These are phyloP conservation scores for Dendrophyllia cribrosa DNA, from an alignment of 64 coral and sea anemone genomes.

Conservation along the genomic window DNA sequence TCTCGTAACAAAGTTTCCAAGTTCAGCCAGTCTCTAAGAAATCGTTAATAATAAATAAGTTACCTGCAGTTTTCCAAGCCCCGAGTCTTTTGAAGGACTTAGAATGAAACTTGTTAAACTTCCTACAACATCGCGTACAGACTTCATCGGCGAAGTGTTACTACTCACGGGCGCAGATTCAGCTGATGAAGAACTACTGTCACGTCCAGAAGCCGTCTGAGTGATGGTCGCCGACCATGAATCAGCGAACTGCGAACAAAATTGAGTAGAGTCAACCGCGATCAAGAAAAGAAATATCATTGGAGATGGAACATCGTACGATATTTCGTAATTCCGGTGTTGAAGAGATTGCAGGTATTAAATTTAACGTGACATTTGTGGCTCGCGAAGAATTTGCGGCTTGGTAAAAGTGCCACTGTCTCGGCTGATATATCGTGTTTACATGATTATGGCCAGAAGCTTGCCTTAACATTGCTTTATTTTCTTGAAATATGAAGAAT, in stretches of 20 bases:
- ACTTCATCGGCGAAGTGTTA: background rate
- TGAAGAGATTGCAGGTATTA: background rate
- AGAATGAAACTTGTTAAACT: background rate
- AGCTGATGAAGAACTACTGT: background rate
- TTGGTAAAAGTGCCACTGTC: no score
- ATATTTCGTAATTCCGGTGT: slow-evolving; percentile 7
- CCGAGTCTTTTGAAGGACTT: background rate
- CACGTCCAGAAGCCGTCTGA: background rate
- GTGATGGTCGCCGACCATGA: slow-evolving; percentile 75
- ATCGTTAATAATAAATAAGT: background rate
- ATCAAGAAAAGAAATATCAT: background rate
- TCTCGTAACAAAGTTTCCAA: no score
- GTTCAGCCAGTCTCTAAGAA: background rate
- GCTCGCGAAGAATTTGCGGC: no score
- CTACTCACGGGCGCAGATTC: background rate
- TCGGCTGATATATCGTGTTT: no score
- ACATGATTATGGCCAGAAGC: no score
- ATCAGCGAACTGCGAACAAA: slow-evolving; percentile 72
- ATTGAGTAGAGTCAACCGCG: background rate
- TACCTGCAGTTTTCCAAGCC: slow-evolving; percentile 12
- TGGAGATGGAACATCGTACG: no score
- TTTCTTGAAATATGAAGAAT: no score
- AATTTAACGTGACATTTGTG: background rate
- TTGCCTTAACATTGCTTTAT: no score
- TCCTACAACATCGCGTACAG: slow-evolving; percentile 9